Evolutionary conservation across 1,140 invertebrate genomes (phyloP), one percentile per base, ranked within the genome.

Genomic region (Drosophila nannoptera): DNA sequence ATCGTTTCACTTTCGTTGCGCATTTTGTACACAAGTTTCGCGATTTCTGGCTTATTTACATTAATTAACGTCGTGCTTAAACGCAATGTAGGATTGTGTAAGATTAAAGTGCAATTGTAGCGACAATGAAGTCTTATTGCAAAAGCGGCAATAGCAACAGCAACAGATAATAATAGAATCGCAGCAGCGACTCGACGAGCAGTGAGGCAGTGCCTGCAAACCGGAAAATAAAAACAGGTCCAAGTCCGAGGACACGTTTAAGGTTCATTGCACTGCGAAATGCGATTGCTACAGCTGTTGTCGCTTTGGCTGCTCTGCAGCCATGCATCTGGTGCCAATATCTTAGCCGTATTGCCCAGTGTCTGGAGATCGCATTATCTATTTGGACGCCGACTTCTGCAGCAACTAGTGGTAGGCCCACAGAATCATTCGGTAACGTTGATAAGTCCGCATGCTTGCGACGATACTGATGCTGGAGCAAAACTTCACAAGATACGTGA

Each of bases 381-480:
- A 8, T 89, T 87, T 53, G 87, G 88, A 0, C 64, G 73, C 0
- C 64, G 73, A 2, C 40, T 92, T 8, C 82, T 92, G 46, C 87
- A 90, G 38, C 90, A 87, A 56, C 59, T 93, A 14, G 91, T 90
- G 4, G 65, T 73, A 11, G 61, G 70, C 29, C 54, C 73, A 9
- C 77, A 86, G 14, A 91, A 91, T 52, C 91, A 92, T 63, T 76
- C 90, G 4, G 88, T 92, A 1, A 88, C 83, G 2, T 49, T 88
- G 8, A 87, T 88, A 55, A 88, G 76, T 59, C 78, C 78, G 0
- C 78, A 83, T 71, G 77, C 67, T 7, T 53, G 12, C 0, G 38
- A 38, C 0, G 54, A 56, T 33, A 54, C 66, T 5, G 59, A 52
- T 36, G 36, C 7, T 7, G 43, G 55, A 9, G 5, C 22, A 5